Base-by-base conservation (phyloP, 92 coral and sea anemone species). In the Parazoanthus swiftii region DNA sequence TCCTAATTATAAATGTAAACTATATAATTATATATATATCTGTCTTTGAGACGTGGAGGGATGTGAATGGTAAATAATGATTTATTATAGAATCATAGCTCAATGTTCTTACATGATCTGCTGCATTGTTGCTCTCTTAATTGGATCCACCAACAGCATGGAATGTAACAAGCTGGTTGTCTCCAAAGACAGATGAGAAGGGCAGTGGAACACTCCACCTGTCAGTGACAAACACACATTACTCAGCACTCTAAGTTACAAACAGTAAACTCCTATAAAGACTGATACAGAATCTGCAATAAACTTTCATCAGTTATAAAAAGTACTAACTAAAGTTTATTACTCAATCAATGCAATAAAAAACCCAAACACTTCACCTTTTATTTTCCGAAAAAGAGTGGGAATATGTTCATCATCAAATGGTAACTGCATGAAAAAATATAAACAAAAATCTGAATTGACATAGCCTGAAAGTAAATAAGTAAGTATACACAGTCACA, bases 321-420 rank as follows among this genome's bases (percentile, higher is more conserved):
- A 6, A 48, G 51, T 6, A 48, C 8, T 7, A 48, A 48, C 2
- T 59, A 20, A 20, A 26, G 66, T n/a, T 54, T 51, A 54, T 0
- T 48, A 42, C 25, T 26, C 37, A 85, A 54, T 51, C 33, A 54
- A 13, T 44, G 43, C 3, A 37, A 48, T 54, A 0, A 58, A 44
- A 63, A 36, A 48, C 42, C 81, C 23, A 58, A 20, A 48, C 33
- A 10, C 6, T 7, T 51, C 85, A 96, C 99, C 96, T 96, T 96
- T 96, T 38, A 96, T 96, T 88, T 96, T 96, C 88, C 96, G 86
- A 78, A 96, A 96, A 16, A 96, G 92, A 35, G 99, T 93, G 58
- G 98, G 99, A 16, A 96, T 96, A 76, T 96, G 99, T 36, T 96
- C 99, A 92, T 96, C 99, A 86, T 96, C 99, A 90, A 96, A 96